Conservation (phyloP, 2,888 invertebrate species). For the Sthenelais limicola region DNA sequence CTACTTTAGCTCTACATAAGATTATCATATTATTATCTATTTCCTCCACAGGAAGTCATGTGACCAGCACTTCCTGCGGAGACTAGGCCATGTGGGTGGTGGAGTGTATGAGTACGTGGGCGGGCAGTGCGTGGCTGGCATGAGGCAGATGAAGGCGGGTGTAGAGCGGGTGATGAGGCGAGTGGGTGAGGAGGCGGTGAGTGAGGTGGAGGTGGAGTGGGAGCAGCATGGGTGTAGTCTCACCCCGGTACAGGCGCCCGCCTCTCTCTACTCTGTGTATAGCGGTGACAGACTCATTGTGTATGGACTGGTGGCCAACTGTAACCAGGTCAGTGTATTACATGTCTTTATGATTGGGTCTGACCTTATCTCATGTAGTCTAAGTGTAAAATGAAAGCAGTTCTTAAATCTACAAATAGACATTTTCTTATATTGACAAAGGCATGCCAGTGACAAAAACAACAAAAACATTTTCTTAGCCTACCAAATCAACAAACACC, state of each 20-base stretch:
- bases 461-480: too few relatives aligned
- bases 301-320: slow-evolving; percentile 67
- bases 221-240: slow-evolving; percentile 58
- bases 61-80: slow-evolving; percentile 60
- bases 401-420: too few relatives aligned
- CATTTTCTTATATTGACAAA: too few relatives aligned
- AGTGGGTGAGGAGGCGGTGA: slow-evolving; percentile 64
- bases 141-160: slow-evolving; percentile 57
- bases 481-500: too few relatives aligned
- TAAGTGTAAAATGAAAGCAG: too few relatives aligned
- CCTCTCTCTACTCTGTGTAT: slow-evolving; percentile 65
- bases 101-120: slow-evolving; percentile 66
- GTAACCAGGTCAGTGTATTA: slow-evolving; percentile 58
- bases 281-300: slow-evolving; percentile 67
- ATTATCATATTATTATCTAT: background rate
- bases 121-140: slow-evolving; percentile 63
- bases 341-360: background rate
- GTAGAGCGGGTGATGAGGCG: slow-evolving; percentile 55
- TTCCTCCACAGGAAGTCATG: slow-evolving; percentile 56
- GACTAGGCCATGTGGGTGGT: slow-evolving; percentile 61
- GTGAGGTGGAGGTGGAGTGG: slow-evolving; percentile 66
- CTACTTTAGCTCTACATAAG: too few relatives aligned
- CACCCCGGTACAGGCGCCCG: slow-evolving; percentile 62
- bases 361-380: background rate
- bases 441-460: too few relatives aligned